A percentile compares a stretch with the other conserved stretches of the same genome.
Conservation (phyloP, 2,888 invertebrate species). For the Molorchus minor region DNA sequence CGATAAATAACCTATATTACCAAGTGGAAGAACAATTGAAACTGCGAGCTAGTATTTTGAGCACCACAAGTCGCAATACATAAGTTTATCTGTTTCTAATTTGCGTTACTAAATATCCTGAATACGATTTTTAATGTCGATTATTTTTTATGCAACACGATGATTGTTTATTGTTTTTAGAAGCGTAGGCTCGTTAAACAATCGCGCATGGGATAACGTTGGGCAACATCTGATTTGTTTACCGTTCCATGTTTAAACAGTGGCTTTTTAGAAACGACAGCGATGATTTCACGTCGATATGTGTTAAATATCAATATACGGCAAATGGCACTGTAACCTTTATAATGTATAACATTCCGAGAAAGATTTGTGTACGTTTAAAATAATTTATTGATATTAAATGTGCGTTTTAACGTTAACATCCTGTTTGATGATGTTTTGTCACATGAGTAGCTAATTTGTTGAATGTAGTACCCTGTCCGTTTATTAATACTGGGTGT, state of each 20-base stretch:
- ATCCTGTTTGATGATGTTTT: neutral
- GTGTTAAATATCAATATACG: slow-evolving; percentile 1
- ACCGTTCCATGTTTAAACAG: neutral
- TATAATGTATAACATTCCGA: too few species aligned
- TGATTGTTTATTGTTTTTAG: slow-evolving; percentile 48
- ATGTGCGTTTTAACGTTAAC: too few species aligned
- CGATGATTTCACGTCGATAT: slow-evolving; percentile 9
- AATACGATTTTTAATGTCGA: slow-evolving; percentile 43
- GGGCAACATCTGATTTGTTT: slow-evolving; percentile 32
- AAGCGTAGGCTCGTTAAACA: slow-evolving; percentile 40
- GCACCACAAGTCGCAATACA: too few species aligned
- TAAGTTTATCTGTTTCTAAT: slow-evolving; percentile 53
- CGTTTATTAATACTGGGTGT: too few species aligned
- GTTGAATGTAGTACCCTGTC: too few species aligned
- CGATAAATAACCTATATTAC: slow-evolving; percentile 38
- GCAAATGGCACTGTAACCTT: neutral
- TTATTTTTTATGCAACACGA: slow-evolving; percentile 44
- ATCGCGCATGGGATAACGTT: slow-evolving; percentile 39
- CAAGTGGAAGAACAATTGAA: slow-evolving; percentile 47
- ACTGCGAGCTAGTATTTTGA: slow-evolving; percentile 31
- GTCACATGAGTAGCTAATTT: too few species aligned
- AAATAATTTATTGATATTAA: too few species aligned
- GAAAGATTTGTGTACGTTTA: too few species aligned
- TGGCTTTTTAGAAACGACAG: slow-evolving; percentile 2
- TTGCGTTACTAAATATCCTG: slow-evolving; percentile 53